These are phyloP conservation scores for Eretmodus cyanostictus DNA, from an alignment of 2,113 vertebrate species.

Conservation along the genomic window DNA sequence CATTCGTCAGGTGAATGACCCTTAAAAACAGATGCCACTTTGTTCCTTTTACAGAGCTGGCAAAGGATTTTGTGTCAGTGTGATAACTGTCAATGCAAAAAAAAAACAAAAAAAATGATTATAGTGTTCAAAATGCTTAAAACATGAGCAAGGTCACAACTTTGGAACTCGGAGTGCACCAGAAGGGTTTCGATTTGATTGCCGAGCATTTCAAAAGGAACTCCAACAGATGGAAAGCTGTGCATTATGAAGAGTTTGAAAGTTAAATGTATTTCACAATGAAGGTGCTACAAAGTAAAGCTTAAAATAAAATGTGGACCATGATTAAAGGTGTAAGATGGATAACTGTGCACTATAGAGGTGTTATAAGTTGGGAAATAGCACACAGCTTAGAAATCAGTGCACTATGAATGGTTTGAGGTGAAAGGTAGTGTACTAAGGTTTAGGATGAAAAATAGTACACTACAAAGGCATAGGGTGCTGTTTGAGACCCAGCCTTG, in stretches of 20 bases:
- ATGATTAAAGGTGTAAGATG: not conserved
- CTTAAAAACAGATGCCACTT: not conserved
- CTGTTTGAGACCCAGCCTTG: constrained; percentile 44
- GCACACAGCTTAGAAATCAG: not conserved
- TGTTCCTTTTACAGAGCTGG: not conserved
- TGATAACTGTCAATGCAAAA: constrained; percentile 8
- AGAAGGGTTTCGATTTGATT: not conserved
- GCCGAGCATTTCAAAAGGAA: not conserved
- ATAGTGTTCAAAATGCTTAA: not conserved
- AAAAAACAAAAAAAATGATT: not conserved
- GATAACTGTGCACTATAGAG: not conserved
- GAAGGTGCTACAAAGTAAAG: not conserved
- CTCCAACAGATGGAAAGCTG: not conserved
- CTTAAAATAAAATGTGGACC: not conserved
- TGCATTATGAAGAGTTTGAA: not conserved
- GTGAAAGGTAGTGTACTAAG: not conserved
- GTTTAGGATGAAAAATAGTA: not conserved
- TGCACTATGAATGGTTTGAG: not conserved
- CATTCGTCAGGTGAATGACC: not conserved
- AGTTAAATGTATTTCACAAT: not conserved
- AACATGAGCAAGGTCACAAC: not conserved
- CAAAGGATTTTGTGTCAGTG: not conserved
- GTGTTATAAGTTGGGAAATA: not conserved
- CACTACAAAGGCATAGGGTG: constrained; percentile 24
- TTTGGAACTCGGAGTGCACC: constrained; percentile 31